phyloP scores from a whole-genome alignment of 2,888 invertebrate genomes.

The Thereva unica region DNA sequence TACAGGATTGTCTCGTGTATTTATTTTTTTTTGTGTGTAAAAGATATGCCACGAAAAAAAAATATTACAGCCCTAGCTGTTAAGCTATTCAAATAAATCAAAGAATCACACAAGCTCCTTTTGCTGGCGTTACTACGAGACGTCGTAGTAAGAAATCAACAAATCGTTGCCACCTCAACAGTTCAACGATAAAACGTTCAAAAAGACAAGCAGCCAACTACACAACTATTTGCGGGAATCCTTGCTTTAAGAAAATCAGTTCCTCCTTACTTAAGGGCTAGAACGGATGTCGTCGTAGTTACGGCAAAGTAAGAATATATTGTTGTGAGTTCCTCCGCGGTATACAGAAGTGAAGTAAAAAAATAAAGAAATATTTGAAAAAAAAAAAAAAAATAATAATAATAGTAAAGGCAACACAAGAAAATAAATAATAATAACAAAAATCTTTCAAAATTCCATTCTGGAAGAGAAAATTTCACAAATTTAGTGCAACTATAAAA shows the following conservation, averaged over 20 bases:
- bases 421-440: neutral
- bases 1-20: no score
- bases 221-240: constrained; percentile 4
- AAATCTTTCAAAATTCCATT: constrained; percentile 8
- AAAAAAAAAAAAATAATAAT: neutral
- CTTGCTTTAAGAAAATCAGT: constrained; percentile 36
- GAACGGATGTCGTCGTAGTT: constrained; percentile 36
- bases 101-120: constrained; percentile 8
- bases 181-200: constrained; percentile 34
- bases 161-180: constrained; percentile 41
- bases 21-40: no score
- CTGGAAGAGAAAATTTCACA: constrained; percentile 2
- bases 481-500: constrained; percentile 27
- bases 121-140: constrained; percentile 25
- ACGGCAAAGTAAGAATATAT: constrained; percentile 2
- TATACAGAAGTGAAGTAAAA: neutral
- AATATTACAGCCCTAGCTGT: no score
- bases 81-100: constrained; percentile 12
- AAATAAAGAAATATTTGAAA: constrained; percentile 1
- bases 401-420: no score
- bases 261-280: constrained; percentile 40
- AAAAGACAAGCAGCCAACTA: neutral
- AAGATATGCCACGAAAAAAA: no score
- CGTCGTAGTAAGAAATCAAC: constrained; percentile 38
- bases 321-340: constrained; percentile 11